Evolutionary conservation across 2,113 vertebrate species (phyloP), one percentile per base, ranked within the genome.

Genomic region (Eulemur rufifrons): DNA sequence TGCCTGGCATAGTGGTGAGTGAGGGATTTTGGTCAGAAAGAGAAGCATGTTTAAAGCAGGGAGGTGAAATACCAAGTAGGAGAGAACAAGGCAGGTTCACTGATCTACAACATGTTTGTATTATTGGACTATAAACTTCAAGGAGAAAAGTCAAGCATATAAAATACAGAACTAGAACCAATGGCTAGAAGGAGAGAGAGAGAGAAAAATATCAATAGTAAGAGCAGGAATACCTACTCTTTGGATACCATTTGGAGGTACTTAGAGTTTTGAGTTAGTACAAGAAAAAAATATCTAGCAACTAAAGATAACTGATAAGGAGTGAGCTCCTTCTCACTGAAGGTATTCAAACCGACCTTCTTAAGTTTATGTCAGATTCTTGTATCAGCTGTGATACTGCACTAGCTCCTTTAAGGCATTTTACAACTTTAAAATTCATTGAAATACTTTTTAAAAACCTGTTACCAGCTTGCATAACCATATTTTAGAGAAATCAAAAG

Each of bases 91-190:
- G 13, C 12, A 80, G 50, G 0, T 56, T 90, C 52, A 59, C 3
- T 42, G 21, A 45, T 39, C 69, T 69, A 23, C 4, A 52, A 5
- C 25, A 3, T 59, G 29, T 37, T 63, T 74, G 42, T 66, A 29
- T 91, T 82, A 88, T 77, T 89, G 21, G 56, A 52, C 10, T 27
- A 50, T 11, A 95, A 95, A 61, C 27, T 63, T 91, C 39, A 94
- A 82, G 54, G 25, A 86, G 25, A 14, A 82, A 77, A 59, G 14
- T 47, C 23, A 80, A 29, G 74, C 45, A 56, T 80, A 29, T 78
- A 21, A 89, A 50, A 12, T 87, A 59, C 11, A 81, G 18, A 97
- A 69, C 23, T 52, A 52, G 29, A 89, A 27, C 27, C 29, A 45
- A 4, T 54, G 23, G 25, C 3, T 86, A 56, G 61, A 56, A 59